Evolutionary conservation across 2,888 invertebrate species (phyloP), one percentile per base, ranked within the genome.

Genomic region (Drosophila conformis): DNA sequence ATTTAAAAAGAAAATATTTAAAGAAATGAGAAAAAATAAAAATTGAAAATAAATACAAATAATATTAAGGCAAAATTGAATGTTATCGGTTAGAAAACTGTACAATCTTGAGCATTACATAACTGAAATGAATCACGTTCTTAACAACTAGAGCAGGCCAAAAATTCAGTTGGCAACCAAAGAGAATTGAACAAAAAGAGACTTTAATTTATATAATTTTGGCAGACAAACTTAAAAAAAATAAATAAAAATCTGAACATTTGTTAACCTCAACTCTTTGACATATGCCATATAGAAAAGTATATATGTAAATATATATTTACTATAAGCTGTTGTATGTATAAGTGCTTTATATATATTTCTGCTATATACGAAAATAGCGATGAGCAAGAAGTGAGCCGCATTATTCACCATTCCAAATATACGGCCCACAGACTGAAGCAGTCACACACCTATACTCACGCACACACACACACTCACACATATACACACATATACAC

Each of bases 351-450:
- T 68, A 48, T 73, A 66, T 75, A 79, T 73, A 73, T 84, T 80
- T 81, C 76, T 78, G 84, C 69, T 77, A 60, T 40, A 70, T 76
- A 85, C 89, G 56, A 85, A 85, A 85, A 85, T 85, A 85, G 89
- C 87, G 89, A 85, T 85, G 85, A 85, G 87, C 84, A 78, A 83
- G 78, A 78, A 83, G 73, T 83, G 68, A 78, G 61, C 46, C 63
- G 66, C 52, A 72, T 68, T 83, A 86, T 79, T 81, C 88, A 84
- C 56, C 70, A 53, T 42, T 61, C 64, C 54, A 68, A 68, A 54
- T 63, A 74, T 69, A 64, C 42, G 58, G 56, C 71, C 54, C 59
- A 69, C 61, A 76, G 63, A 59, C 76, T 70, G 69, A 65, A 36
- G 38, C 65, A 64, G 61, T 48, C 68, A 62, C 58, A 69, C 49